Conservation (phyloP, 2,113 vertebrate genomes). For the Apistogramma diplotaenia region DNA sequence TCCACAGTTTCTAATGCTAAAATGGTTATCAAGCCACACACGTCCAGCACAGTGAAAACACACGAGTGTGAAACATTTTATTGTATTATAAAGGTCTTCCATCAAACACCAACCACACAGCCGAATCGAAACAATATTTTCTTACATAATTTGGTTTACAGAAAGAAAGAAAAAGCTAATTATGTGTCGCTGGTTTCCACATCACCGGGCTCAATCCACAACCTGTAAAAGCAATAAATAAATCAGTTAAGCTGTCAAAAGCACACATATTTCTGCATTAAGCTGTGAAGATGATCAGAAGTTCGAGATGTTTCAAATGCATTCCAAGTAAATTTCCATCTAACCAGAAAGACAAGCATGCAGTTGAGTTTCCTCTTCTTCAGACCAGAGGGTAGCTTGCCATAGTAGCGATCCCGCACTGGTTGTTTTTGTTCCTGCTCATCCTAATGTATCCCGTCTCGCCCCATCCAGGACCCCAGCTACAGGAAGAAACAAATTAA, state of each 20-base stretch:
- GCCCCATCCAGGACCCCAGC: conserved; percentile 77
- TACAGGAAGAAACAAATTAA: conserved; percentile 42
- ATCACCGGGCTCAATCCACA: neutral
- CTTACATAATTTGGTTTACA: neutral
- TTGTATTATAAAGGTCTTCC: conserved; percentile 7
- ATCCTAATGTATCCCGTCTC: conserved; percentile 77
- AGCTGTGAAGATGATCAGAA: neutral
- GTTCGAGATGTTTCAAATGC: too few species aligned
- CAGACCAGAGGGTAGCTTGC: conserved; percentile 78
- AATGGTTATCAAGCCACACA: neutral
- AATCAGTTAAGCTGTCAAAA: neutral
- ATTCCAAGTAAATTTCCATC: too few species aligned
- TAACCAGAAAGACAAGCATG: too few species aligned
- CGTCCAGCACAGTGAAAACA: neutral
- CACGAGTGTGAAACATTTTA: conserved; percentile 6
- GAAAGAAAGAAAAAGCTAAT: conserved; percentile 3
- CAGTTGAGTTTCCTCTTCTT: neutral
- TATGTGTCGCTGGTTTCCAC: neutral
- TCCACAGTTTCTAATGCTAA: too few species aligned
- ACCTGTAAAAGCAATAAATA: conserved; percentile 29
- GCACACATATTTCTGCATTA: neutral
- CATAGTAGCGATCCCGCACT: conserved; percentile 77
- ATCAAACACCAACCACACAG: neutral
- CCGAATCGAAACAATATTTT: neutral
- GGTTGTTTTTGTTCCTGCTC: conserved; percentile 77